Percentiles rank a stretch among this genome's conserved stretches.
Evolutionary conservation across 2,797 vertebrate genomes (phyloP).

Genomic region (Urophycis tenuis): DNA sequence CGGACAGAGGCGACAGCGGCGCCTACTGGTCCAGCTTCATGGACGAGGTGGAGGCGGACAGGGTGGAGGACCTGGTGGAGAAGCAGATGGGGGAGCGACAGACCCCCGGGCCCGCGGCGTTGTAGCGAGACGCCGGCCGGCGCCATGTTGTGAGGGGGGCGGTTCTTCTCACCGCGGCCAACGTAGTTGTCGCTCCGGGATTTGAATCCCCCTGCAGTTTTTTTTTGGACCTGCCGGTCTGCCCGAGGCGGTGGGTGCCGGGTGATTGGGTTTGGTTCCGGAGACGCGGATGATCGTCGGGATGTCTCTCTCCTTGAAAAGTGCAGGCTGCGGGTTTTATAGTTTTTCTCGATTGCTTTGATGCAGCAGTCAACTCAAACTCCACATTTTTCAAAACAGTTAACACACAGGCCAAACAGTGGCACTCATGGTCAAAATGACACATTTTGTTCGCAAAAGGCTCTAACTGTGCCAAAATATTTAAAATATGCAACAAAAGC

Average conservation of each 20-base stretch:
- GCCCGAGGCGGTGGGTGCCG: not conserved
- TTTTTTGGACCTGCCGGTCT: no score
- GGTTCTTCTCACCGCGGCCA: not conserved
- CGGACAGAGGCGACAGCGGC: constrained; percentile 74
- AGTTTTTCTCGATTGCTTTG: no score
- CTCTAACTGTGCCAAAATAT: no score
- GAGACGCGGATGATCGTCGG: not conserved
- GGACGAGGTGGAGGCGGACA: constrained; percentile 82
- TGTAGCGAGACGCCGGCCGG: no score
- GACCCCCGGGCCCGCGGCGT: constrained; percentile 43
- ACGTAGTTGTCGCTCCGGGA: not conserved
- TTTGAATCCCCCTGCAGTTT: not conserved
- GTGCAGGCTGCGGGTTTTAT: not conserved
- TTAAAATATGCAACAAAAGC: no score
- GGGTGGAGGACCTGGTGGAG: constrained; percentile 79
- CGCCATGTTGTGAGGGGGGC: not conserved
- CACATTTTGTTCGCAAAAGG: no score
- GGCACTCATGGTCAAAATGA: no score
- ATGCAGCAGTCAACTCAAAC: no score
- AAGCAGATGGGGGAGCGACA: constrained; percentile 72
- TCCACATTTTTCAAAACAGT: no score
- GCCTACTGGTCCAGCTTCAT: constrained; percentile 90
- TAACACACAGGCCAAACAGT: no score
- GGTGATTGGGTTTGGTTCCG: not conserved
- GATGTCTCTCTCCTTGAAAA: not conserved